A percentile compares a stretch with the other conserved stretches of the same genome.
Evolutionary conservation across 37 sponge, comb jelly and placozoan species (phyloP).

Genomic region (Eunapius fragilis): DNA sequence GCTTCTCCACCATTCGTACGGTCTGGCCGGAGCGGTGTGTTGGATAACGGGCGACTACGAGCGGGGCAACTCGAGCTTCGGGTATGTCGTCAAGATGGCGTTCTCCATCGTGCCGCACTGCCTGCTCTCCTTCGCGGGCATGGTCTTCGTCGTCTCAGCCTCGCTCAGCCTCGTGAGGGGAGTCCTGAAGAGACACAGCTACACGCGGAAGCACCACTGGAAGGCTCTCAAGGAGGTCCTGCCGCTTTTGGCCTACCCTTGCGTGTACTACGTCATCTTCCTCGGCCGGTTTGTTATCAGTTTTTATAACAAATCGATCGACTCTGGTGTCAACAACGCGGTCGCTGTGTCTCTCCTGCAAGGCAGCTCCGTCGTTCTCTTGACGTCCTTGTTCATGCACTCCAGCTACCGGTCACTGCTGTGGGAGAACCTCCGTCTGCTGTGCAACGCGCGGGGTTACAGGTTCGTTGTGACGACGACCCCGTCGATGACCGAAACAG

Average conservation of each 20-base stretch:
- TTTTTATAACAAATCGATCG: not conserved
- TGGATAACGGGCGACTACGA: not conserved
- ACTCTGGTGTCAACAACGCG: not conserved
- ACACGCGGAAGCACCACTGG: not conserved
- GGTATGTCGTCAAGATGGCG: not conserved
- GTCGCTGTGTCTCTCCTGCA: not conserved
- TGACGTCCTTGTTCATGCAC: not conserved
- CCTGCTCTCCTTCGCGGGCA: not conserved
- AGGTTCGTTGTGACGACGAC: not conserved
- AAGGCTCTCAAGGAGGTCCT: not conserved
- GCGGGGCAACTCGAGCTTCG: not conserved
- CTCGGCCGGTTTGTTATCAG: not conserved
- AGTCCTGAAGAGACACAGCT: not conserved
- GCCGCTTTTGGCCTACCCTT: not conserved
- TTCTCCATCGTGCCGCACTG: not conserved
- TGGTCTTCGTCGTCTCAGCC: not conserved
- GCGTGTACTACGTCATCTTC: not conserved
- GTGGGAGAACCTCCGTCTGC: not conserved
- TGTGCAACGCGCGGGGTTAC: not conserved
- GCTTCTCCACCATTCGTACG: not conserved
- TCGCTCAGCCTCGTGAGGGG: not conserved
- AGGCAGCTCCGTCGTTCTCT: not conserved
- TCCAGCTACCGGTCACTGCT: not conserved
- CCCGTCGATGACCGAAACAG: not conserved
- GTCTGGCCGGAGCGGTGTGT: not conserved